These are phyloP conservation scores for Invenusta paracnida DNA, from an alignment of 2,888 invertebrate genomes.

Conservation along the genomic window DNA sequence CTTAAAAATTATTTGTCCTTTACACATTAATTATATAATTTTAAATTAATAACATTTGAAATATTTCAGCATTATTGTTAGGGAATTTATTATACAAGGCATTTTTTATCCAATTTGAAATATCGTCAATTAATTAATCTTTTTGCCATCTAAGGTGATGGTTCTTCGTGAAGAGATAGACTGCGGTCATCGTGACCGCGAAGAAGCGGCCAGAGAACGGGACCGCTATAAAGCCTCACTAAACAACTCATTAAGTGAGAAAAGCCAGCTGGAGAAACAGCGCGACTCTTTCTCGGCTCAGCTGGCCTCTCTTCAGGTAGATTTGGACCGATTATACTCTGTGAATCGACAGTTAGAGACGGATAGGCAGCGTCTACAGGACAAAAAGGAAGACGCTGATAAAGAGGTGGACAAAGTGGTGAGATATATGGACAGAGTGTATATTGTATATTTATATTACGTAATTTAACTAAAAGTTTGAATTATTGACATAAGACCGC, in stretches of 20 bases:
- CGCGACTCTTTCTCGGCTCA: neutral
- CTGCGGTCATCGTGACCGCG: neutral
- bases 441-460: too few relatives aligned
- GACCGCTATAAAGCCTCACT: neutral
- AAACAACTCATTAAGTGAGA: neutral
- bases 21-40: too few relatives aligned
- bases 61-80: too few relatives aligned
- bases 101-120: too few relatives aligned
- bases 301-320: neutral
- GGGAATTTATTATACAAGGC: too few relatives aligned
- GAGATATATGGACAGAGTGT: neutral
- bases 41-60: too few relatives aligned
- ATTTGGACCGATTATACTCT: neutral
- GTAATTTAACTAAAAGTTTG: too few relatives aligned
- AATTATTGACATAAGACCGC: too few relatives aligned
- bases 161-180: neutral
- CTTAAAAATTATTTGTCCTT: too few relatives aligned
- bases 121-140: too few relatives aligned
- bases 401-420: neutral
- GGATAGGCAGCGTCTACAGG: neutral
- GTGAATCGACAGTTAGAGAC: neutral
- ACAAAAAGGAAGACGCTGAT: neutral
- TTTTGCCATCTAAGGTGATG: too few relatives aligned
- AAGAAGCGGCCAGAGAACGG: neutral
- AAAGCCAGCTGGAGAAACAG: neutral